Base-by-base conservation (phyloP, 1,140 invertebrate species). In the Alviniconcha marisindica region DNA sequence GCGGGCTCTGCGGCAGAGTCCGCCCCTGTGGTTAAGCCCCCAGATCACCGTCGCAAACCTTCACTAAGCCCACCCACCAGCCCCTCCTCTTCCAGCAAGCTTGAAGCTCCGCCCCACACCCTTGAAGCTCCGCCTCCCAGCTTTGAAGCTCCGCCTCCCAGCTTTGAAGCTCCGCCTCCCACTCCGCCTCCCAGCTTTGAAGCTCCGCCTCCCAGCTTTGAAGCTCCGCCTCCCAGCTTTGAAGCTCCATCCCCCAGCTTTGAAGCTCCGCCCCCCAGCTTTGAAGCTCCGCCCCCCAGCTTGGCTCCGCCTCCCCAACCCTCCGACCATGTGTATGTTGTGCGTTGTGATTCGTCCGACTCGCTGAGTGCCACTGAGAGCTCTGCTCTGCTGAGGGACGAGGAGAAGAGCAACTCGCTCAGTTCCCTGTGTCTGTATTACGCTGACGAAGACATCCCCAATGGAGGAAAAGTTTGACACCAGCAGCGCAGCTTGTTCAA, bases 361-460 rank as follows among this genome's bases (percentile, higher is more conserved):
- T 94, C 95, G 0, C 93, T 95, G 85, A 95, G 94, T 92, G 94
- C 91, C 85, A 95, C 94, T 81, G 96, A 95, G 91, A 95, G 94
- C 92, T 95, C 95, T 48, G 94, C 95, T 0, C 86, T 94, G 1
- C 80, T 94, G 21, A 93, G 92, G 66, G 93, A 93, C 18, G 93
- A 93, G n/a, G 94, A 95, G 33, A 90, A 93, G 93, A 88, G 94
- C 93, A 5, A 94, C 15, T 96, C 95, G 3, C 95, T 96, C 84
- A 95, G 95, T 88, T 96, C 95, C 0, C 90, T 96, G 1, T 86
- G 96, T 76, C 90, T 96, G 93, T 94, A 95, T 0, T 96, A 96
- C 90, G 95, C 96, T 87, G 94, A 94, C 31, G 95, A 96, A 90
- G 96, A 96, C 89, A 95, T 89, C n/a, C 88, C 96, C 90, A 95